Base-by-base conservation (phyloP, 2,113 vertebrate genomes). In the Passer domesticus region DNA sequence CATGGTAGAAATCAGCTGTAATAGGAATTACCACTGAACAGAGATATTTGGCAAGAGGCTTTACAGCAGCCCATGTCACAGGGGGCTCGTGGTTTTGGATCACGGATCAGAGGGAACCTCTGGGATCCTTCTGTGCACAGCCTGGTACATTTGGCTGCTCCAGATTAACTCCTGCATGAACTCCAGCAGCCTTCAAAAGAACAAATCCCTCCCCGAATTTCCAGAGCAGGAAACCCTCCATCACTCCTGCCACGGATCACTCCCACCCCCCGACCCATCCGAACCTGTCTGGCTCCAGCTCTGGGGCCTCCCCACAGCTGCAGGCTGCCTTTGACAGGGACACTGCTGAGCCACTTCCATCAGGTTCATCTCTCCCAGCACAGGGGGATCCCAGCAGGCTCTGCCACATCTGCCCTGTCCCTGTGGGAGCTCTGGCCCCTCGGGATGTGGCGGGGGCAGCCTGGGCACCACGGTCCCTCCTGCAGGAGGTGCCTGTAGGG, bases 351-450 rank as follows among this genome's bases (percentile, higher is more conserved):
- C 23, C 46, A 2, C 64, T 62, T 10, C 15, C 28, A 17, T 6
- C 30, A 4, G 10, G 2, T 41, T 55, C 43, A 7, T 35, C 82
- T 47, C 69, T 35, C 46, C 69, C 15, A 1, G 55, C 47, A 3
- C 70, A 16, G 75, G 66, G 7, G 3, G 67, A 15, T 21, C 13
- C 9, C 0, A 7, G 46, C 39, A 21, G 19, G 43, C 31, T 63
- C 5, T 53, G 46, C 25, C 15, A 0, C 12, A 0, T 1, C 55
- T 21, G 63, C 18, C 27, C 35, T 9, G 28, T 47, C 2, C 3
- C 52, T 1, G 0, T 1, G 4, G 0, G 53, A 37, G 74, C 43
- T 58, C 23, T 4, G 2, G 5, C 28, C 28, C 35, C 8, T 14
- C 0, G 43, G 75, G 55, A 4, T 23, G 20, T 0, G 13, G 7